Evolutionary conservation across 2,113 vertebrate species (phyloP).

Genomic region (Zosterops lateralis): DNA sequence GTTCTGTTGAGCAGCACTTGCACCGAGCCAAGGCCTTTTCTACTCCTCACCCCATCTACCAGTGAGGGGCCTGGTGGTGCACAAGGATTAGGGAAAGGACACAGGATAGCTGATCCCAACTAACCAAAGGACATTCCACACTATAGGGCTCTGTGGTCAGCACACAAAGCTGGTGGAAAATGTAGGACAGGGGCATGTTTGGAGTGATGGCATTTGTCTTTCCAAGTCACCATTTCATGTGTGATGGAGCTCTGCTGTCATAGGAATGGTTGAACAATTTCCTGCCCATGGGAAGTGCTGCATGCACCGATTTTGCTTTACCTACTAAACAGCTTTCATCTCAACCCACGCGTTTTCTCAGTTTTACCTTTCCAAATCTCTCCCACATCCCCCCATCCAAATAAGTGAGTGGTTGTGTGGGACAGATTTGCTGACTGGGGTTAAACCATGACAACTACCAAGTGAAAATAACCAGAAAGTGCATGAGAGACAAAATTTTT

Average conservation of each 20-base stretch:
- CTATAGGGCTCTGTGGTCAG: accelerated
- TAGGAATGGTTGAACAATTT: not conserved
- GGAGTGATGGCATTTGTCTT: not conserved
- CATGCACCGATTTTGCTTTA: not conserved
- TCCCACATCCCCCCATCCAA: accelerated
- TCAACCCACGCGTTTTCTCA: accelerated
- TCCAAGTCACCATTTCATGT: accelerated
- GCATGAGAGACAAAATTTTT: not conserved
- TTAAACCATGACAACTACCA: accelerated
- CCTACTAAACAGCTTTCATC: not conserved
- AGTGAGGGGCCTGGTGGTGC: accelerated
- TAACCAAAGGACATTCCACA: not conserved
- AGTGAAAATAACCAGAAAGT: not conserved
- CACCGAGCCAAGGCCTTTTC: not conserved
- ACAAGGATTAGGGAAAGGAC: not conserved
- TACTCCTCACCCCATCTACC: not conserved
- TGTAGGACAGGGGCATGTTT: accelerated
- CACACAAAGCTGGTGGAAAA: not conserved
- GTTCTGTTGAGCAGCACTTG: not conserved
- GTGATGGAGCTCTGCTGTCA: not conserved
- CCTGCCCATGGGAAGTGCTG: not conserved
- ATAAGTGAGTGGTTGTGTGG: not conserved
- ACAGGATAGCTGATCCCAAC: not conserved
- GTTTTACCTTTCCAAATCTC: not conserved
- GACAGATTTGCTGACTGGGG: not conserved